A percentile compares a stretch with the other conserved stretches of the same genome.
Conservation (phyloP, 2,113 vertebrate species). For the Brevimyrus niger region DNA sequence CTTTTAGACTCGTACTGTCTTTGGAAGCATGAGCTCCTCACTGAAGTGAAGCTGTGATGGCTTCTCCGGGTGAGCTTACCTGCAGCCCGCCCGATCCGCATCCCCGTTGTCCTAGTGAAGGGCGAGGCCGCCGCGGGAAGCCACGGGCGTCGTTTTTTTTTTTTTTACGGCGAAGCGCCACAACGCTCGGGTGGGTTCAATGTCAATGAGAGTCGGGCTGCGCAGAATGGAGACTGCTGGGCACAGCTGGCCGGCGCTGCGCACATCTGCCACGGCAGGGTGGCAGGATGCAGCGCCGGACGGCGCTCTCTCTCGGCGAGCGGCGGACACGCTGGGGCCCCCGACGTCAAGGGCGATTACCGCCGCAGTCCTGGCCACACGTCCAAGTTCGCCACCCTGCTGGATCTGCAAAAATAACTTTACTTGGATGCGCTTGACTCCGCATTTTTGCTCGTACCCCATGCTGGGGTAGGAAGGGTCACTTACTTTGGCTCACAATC, state of each 20-base stretch:
- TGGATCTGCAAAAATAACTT: background rate
- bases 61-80: background rate
- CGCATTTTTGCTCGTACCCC: background rate
- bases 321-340: background rate
- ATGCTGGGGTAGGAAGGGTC: background rate
- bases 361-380: background rate
- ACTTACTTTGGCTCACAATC: background rate
- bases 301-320: background rate
- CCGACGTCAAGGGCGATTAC: background rate
- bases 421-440: background rate
- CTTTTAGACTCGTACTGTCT: background rate
- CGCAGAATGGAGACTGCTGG: background rate
- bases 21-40: background rate
- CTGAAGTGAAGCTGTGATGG: background rate
- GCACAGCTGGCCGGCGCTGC: background rate
- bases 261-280: background rate
- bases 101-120: background rate
- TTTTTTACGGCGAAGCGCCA: background rate
- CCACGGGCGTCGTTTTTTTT: background rate
- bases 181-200: conserved; percentile 3
- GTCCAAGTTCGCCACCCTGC: background rate
- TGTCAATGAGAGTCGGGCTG: background rate
- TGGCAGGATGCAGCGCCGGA: background rate
- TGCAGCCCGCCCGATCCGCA: background rate
- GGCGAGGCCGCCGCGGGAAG: background rate